A percentile compares a stretch with the other conserved stretches of the same genome.
phyloP scores from a whole-genome alignment of 1,140 invertebrate genomes.

The Drosophila truncata region DNA sequence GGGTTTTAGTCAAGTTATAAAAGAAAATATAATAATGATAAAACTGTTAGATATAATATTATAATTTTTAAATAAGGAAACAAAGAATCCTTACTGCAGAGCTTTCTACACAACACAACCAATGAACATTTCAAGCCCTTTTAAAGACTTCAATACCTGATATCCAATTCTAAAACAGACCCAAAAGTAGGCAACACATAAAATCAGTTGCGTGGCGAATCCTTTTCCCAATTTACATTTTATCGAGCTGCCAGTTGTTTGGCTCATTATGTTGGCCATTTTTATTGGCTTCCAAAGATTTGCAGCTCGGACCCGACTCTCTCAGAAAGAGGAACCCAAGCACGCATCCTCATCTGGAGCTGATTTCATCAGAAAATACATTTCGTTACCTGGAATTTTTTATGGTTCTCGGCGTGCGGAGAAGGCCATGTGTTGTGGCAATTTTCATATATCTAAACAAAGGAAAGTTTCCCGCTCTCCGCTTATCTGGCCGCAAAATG shows the following conservation, averaged over 20 bases:
- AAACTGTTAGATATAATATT: too few species aligned
- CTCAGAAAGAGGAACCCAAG: slow-evolving; percentile 20
- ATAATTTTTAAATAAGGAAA: too few species aligned
- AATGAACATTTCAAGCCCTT: background rate
- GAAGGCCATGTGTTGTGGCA: slow-evolving; percentile 30
- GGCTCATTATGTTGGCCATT: slow-evolving; percentile 72
- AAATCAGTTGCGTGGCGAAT: slow-evolving; percentile 35
- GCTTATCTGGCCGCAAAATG: slow-evolving; percentile 62
- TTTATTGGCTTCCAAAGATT: slow-evolving; percentile 80
- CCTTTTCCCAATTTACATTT: slow-evolving; percentile 70
- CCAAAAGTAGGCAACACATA: slow-evolving; percentile 11
- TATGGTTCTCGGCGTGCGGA: slow-evolving; percentile 18
- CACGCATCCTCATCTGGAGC: slow-evolving; percentile 52
- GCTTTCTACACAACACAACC: too few species aligned
- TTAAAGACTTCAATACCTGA: background rate
- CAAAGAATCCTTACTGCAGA: too few species aligned
- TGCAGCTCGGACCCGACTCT: slow-evolving; percentile 53
- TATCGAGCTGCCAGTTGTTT: slow-evolving; percentile 47
- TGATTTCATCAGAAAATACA: slow-evolving; percentile 82
- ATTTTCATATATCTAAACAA: slow-evolving; percentile 54
- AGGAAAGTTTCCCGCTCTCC: slow-evolving; percentile 19
- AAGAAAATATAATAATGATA: background rate
- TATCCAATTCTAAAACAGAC: background rate
- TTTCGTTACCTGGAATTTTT: slow-evolving; percentile 78
- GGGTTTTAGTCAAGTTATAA: background rate